Evolutionary conservation across 2,888 invertebrate species (phyloP), one percentile per base, ranked within the genome.

Genomic region (Pilophorus perplexus): DNA sequence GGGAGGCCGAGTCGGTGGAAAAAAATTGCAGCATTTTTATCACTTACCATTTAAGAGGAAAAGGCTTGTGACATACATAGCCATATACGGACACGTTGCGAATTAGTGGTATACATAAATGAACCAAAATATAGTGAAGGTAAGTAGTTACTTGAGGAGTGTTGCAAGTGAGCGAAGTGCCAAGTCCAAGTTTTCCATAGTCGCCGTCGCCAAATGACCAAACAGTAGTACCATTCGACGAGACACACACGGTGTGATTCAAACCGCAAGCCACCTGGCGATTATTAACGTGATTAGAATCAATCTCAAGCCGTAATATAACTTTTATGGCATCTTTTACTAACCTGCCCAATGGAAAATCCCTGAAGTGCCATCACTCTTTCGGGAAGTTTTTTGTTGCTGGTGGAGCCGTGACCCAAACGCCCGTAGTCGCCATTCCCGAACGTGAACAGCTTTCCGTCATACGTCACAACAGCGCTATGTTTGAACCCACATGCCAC

Each of bases 161-260:
- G 6, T 77, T 76, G 71, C 78, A 80, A n/a, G 78, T 78, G 2
- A 76, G 75, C 2, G 78, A 77, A 69, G 78, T 78, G 12, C 81
- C 81, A 23, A 80, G 73, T 2, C 79, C 83, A 22, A 85, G 75
- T 75, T 85, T 85, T 10, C 85, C 85, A 74, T 82, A 83, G 72
- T 84, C 84, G 1, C 84, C 84, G 75, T 85, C 85, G 3, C 85
- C 85, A 76, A 84, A 85, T 0, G 83, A 79, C 84, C 84, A 85
- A 0, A 84, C 82, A 1, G 76, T 79, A 72, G 78, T 76, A 1
- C 84, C 84, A 74, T 85, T 84, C 2, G 75, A 72, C 1, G 83
- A 81, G 20, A 84, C 78, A 74, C 84, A 83, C 25, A 84, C 79
- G 0, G 84, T 84, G 74, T 85, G 85, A 73, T 84, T 84, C 59